Conservation (phyloP, 1,140 invertebrate species). For the Drosophila rhopaloa region DNA sequence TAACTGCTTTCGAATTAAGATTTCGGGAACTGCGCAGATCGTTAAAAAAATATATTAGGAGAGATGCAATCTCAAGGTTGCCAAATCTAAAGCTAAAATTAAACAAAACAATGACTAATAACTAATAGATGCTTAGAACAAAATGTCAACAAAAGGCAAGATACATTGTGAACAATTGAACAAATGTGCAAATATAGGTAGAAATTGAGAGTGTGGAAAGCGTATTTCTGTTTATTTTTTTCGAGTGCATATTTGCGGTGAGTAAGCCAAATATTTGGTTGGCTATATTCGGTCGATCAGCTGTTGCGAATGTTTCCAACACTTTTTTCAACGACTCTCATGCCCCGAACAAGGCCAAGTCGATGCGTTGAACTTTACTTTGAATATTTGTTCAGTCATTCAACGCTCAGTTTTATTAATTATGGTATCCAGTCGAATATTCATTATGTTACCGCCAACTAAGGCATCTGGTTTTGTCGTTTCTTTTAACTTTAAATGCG, state of each 20-base stretch:
- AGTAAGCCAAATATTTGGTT: constrained; percentile 35
- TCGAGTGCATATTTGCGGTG: constrained; percentile 24
- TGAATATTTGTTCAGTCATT: constrained; percentile 42
- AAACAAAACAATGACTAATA: constrained; percentile 23
- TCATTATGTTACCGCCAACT: constrained; percentile 27
- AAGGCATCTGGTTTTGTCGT: neutral
- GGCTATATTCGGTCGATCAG: constrained; percentile 27
- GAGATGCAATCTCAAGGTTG: constrained; percentile 17
- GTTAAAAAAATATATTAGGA: constrained; percentile 3
- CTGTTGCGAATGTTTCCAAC: constrained; percentile 45
- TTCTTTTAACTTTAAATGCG: constrained; percentile 26
- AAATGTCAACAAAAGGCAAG: constrained; percentile 23
- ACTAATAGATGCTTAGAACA: constrained; percentile 18
- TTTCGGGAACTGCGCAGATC: constrained; percentile 44
- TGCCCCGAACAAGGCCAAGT: constrained; percentile 45
- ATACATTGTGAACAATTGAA: constrained; percentile 19
- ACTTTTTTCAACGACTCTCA: constrained; percentile 21
- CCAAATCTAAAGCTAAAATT: constrained; percentile 9
- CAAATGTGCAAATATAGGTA: constrained; percentile 23
- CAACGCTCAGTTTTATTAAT: constrained; percentile 38
- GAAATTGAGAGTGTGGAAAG: constrained; percentile 21
- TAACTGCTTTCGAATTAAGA: constrained; percentile 34
- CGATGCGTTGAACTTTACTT: constrained; percentile 53
- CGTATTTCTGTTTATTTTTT: constrained; percentile 12
- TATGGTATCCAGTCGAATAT: constrained; percentile 19